Conservation (phyloP, 2,113 vertebrate species). For the Pithys albifrons region DNA sequence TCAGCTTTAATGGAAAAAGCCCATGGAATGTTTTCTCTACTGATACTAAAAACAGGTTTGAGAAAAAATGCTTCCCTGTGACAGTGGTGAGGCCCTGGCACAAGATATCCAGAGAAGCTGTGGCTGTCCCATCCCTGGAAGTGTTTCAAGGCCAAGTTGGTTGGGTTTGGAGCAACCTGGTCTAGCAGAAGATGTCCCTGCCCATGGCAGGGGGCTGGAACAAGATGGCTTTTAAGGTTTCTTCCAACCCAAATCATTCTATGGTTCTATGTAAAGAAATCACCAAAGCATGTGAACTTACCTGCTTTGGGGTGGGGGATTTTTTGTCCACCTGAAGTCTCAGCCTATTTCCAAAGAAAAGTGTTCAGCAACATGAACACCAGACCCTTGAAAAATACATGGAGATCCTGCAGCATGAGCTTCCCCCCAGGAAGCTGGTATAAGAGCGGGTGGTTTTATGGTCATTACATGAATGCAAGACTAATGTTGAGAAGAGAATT, state of each 20-base stretch:
- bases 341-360: neutral
- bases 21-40: neutral
- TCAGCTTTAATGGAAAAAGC: neutral
- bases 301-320: neutral
- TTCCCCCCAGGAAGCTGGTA: neutral
- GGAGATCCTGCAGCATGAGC: neutral
- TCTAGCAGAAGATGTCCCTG: neutral
- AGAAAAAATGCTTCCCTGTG: neutral
- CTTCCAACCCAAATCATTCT: neutral
- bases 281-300: neutral
- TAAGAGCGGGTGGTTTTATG: neutral
- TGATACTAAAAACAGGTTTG: neutral
- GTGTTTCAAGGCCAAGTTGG: neutral
- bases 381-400: neutral
- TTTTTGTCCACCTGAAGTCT: neutral
- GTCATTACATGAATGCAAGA: neutral
- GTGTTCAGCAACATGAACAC: neutral
- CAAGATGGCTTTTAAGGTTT: neutral
- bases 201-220: neutral
- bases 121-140: neutral
- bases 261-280: neutral
- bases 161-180: accelerated
- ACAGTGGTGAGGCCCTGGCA: neutral
- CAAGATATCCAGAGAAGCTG: neutral
- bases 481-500: neutral